These are phyloP conservation scores for Philereme vetulata DNA, from an alignment of 2,888 invertebrate species.

Conservation along the genomic window DNA sequence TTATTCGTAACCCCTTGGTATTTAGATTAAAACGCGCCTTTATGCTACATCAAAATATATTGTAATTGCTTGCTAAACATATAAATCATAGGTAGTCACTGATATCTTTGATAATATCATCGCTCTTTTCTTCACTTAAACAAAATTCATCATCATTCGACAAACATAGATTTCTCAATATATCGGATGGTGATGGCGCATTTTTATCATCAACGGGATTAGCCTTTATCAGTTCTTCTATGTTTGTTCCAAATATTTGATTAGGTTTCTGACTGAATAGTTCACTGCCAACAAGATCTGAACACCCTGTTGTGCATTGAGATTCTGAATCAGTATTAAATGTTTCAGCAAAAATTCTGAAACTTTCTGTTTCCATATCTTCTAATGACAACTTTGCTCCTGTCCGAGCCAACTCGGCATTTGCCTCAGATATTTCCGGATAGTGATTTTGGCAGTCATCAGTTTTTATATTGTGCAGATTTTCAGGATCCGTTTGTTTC, in stretches of 20 bases:
- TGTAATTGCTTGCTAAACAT: not conserved
- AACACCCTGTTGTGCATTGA: constrained; percentile 11
- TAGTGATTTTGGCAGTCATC: constrained; percentile 33
- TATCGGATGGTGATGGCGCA: constrained; percentile 86
- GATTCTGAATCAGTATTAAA: constrained; percentile 45
- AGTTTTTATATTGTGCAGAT: not conserved
- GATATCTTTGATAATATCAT: constrained; percentile 51
- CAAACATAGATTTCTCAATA: constrained; percentile 85
- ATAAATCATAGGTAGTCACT: constrained; percentile 49
- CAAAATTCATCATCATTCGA: constrained; percentile 72
- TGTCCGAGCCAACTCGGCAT: constrained; percentile 71
- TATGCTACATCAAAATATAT: too few relatives aligned
- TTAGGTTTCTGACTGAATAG: constrained; percentile 37
- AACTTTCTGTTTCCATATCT: constrained; percentile 76
- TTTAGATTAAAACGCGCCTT: too few relatives aligned
- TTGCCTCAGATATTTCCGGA: constrained; percentile 68
- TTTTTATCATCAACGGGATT: constrained; percentile 73
- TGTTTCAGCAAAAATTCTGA: constrained; percentile 63
- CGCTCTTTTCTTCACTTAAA: constrained; percentile 41
- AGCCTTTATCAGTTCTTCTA: constrained; percentile 62
- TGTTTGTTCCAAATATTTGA: constrained; percentile 68
- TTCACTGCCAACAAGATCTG: constrained; percentile 9
- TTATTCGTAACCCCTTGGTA: too few relatives aligned
- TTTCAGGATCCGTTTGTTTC: constrained; percentile 54
- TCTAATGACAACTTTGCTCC: constrained; percentile 77